Evolutionary conservation across 2,888 invertebrate species (phyloP).

Genomic region (Oxyteleia sp.): DNA sequence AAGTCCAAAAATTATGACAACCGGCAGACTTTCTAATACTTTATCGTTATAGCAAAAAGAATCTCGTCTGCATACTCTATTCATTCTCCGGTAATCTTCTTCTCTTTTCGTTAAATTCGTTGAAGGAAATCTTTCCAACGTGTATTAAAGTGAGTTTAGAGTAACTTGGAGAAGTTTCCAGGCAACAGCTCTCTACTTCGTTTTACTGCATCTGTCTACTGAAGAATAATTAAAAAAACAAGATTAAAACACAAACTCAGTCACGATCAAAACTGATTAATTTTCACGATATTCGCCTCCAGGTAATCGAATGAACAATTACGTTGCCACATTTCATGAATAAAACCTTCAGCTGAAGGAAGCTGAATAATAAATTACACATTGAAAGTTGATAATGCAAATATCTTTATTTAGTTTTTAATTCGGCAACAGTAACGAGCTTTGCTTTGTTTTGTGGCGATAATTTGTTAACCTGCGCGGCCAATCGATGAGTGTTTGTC

Average conservation of each 20-base stretch:
- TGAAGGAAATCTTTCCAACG: conserved; percentile 50
- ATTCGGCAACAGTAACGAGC: not conserved
- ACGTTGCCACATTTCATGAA: conserved; percentile 30
- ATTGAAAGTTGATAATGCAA: conserved; percentile 16
- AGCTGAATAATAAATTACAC: conserved; percentile 21
- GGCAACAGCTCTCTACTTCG: conserved; percentile 44
- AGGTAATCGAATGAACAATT: conserved; percentile 47
- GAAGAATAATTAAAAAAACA: conserved; percentile 63
- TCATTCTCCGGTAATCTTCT: conserved; percentile 48
- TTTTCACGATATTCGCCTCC: conserved; percentile 31
- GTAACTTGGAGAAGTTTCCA: conserved; percentile 58
- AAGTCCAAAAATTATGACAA: conserved; percentile 38
- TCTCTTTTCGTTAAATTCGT: conserved; percentile 55
- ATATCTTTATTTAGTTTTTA: conserved; percentile 9
- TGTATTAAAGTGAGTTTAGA: conserved; percentile 63
- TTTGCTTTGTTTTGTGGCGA: conserved; percentile 2
- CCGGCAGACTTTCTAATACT: conserved; percentile 22
- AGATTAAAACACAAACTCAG: conserved; percentile 49
- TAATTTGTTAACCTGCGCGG: not conserved
- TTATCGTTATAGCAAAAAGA: conserved; percentile 28
- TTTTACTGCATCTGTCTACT: conserved; percentile 40
- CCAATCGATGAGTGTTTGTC: conserved; percentile 1
- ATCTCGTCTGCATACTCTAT: conserved; percentile 49
- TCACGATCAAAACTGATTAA: conserved; percentile 57
- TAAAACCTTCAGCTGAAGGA: conserved; percentile 3